Conservation (phyloP, 37 sponge, comb jelly and placozoan species). For the Trichoplax adhaerens region DNA sequence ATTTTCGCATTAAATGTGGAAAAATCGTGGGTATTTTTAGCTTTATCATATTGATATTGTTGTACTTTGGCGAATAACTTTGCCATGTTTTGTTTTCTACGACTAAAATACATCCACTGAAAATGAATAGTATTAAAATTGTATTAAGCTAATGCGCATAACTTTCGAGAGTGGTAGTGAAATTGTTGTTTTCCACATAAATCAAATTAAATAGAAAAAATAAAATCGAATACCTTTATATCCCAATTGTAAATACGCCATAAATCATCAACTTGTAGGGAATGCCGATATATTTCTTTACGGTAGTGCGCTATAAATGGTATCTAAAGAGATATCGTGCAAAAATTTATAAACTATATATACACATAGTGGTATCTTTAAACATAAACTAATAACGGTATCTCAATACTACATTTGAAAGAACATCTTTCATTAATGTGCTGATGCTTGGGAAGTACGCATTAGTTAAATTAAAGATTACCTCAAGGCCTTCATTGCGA, state of each 20-base stretch:
- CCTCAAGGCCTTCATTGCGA: no score
- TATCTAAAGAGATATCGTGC: constrained; percentile 6
- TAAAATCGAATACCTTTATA: constrained; percentile 37
- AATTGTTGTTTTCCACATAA: background rate
- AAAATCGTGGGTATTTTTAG: constrained; percentile 61
- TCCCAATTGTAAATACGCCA: constrained; percentile 78
- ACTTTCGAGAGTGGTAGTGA: constrained; percentile 1
- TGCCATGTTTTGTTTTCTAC: constrained; percentile 49
- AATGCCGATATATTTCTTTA: constrained; percentile 61
- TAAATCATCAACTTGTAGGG: constrained; percentile 36
- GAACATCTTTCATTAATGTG: no score
- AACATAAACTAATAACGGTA: no score
- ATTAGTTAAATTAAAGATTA: no score
- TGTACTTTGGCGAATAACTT: constrained; percentile 49
- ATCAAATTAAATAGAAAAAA: no score
- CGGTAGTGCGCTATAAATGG: constrained; percentile 85
- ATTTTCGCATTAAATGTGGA: constrained; percentile 41
- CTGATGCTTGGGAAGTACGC: no score
- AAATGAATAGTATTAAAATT: background rate
- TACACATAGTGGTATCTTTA: no score
- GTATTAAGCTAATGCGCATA: background rate
- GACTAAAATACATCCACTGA: constrained; percentile 73
- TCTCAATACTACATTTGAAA: no score
- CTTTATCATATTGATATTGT: constrained; percentile 73
- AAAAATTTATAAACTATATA: no score